Evolutionary conservation across 2,888 invertebrate species (phyloP).

Genomic region (Heliconius cydno): DNA sequence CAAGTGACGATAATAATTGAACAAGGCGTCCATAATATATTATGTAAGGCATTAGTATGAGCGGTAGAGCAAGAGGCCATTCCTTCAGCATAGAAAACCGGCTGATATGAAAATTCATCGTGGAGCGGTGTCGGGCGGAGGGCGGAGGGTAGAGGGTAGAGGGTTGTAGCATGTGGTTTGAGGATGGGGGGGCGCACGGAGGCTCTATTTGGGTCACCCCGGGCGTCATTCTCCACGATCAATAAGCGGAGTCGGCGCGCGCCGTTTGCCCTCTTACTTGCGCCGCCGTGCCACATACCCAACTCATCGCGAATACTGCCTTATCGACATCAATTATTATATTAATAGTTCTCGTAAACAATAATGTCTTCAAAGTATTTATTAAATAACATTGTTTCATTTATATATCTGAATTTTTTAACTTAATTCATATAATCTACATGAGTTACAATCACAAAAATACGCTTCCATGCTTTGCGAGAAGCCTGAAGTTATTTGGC

Average conservation of each 20-base stretch:
- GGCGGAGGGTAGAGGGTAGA: conserved; percentile 59
- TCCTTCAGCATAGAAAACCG: conserved; percentile 72
- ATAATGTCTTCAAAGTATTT: conserved; percentile 20
- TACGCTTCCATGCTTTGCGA: not conserved
- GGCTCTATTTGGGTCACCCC: conserved; percentile 84
- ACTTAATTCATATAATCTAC: not conserved
- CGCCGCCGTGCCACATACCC: conserved; percentile 72
- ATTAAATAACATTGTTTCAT: not conserved
- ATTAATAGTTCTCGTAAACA: conserved; percentile 59
- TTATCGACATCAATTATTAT: conserved; percentile 78
- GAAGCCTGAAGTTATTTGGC: conserved; percentile 12
- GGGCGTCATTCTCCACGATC: conserved; percentile 82
- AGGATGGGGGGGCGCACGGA: conserved; percentile 66
- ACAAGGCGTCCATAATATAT: conserved; percentile 61
- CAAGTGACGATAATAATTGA: conserved; percentile 63
- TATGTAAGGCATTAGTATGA: conserved; percentile 72
- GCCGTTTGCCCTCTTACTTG: conserved; percentile 71
- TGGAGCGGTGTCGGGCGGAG: conserved; percentile 65
- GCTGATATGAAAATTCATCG: conserved; percentile 82
- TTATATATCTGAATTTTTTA: not conserved
- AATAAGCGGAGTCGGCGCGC: conserved; percentile 78
- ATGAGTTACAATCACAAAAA: not conserved
- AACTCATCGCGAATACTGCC: conserved; percentile 75
- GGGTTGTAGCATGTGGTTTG: conserved; percentile 58
- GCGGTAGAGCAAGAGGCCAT: conserved; percentile 67